Conservation (phyloP, 2,113 vertebrate species). For the Indri indri region DNA sequence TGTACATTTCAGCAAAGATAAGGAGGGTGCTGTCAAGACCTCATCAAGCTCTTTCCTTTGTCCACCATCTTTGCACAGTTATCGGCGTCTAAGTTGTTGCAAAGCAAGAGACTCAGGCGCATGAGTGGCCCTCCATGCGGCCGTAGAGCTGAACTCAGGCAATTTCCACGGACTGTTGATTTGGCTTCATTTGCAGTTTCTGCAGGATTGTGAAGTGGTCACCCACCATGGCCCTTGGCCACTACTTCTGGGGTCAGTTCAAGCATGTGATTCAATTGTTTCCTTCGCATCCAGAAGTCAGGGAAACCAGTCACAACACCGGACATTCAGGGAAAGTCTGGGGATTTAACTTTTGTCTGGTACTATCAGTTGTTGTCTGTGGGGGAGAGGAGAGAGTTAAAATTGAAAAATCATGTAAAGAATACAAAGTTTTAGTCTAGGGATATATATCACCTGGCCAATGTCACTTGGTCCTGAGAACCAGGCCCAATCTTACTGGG, state of each 20-base stretch:
- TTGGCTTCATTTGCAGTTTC: not conserved
- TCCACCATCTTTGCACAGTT: not conserved
- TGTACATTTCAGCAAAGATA: not conserved
- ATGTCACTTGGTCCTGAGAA: not conserved
- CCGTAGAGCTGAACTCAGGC: not conserved
- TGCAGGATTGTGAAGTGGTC: not conserved
- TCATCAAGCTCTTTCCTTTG: not conserved
- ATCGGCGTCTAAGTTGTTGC: not conserved
- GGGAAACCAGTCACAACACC: not conserved
- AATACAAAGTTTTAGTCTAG: not conserved
- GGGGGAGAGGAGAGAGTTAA: not conserved
- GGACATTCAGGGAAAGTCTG: not conserved
- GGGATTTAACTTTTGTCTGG: not conserved
- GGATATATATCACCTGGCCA: not conserved
- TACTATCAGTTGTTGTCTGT: not conserved
- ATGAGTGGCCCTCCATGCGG: not conserved
- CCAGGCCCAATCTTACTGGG: not conserved
- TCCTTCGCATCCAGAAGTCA: not conserved
- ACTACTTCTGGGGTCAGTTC: not conserved
- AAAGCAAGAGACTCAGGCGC: not conserved
- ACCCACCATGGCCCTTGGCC: not conserved
- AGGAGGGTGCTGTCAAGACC: not conserved
- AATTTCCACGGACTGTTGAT: slow-evolving; percentile 10
- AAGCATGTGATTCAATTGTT: not conserved
- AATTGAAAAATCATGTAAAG: not conserved